phyloP scores from a whole-genome alignment of 2,797 vertebrate genomes.

The Distichodus sexfasciatus region DNA sequence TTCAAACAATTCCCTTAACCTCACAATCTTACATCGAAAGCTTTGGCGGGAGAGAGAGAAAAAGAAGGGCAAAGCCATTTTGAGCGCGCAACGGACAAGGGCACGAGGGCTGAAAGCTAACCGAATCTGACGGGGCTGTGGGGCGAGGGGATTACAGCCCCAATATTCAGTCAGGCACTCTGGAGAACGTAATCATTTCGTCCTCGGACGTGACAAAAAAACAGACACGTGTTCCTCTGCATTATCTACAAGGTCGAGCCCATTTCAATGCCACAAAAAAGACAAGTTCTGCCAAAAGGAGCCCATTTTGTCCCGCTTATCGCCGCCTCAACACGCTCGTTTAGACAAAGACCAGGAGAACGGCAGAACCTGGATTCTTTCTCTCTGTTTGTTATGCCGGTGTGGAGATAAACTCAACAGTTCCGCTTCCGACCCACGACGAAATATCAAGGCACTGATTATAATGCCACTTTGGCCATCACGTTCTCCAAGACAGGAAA shows the following conservation, averaged over 20 bases:
- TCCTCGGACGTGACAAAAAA: conserved; percentile 50
- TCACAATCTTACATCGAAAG: neutral
- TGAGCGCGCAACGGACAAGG: neutral
- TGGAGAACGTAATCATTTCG: conserved; percentile 49
- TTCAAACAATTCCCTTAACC: neutral
- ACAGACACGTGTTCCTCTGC: conserved; percentile 44
- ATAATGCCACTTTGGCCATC: conserved; percentile 63
- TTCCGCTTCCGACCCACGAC: conserved; percentile 68
- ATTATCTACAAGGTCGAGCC: conserved; percentile 59
- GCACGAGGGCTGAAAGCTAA: neutral
- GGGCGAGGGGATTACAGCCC: conserved; percentile 32
- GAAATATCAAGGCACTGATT: conserved; percentile 57
- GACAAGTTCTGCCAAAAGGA: conserved; percentile 38
- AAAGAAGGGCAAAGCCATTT: neutral
- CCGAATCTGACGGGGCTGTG: conserved; percentile 11
- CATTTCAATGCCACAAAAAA: conserved; percentile 44
- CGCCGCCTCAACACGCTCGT: conserved; percentile 49
- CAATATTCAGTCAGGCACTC: conserved; percentile 42
- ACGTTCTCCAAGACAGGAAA: conserved; percentile 21
- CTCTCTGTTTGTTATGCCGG: conserved; percentile 62
- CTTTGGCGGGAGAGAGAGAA: too few relatives aligned
- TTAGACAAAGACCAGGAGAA: conserved; percentile 51
- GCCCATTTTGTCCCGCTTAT: conserved; percentile 53
- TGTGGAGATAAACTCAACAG: conserved; percentile 69
- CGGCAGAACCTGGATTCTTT: conserved; percentile 42